Evolutionary conservation across 2,797 vertebrate genomes (phyloP).

Genomic region (Saxicola maurus): DNA sequence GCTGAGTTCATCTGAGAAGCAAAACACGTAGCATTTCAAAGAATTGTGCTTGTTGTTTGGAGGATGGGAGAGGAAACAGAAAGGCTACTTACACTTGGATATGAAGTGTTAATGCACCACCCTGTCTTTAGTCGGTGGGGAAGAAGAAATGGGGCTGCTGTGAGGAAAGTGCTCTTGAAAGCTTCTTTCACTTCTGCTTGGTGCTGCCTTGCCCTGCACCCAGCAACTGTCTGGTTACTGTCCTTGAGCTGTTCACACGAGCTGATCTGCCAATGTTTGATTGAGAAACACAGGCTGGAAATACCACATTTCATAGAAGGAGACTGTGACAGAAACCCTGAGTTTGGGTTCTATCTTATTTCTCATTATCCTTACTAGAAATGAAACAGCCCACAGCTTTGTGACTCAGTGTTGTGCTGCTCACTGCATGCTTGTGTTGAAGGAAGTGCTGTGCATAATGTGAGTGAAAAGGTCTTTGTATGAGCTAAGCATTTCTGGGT

Average conservation of each 20-base stretch:
- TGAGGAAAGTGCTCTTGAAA: not conserved
- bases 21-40: not conserved
- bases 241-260: not conserved
- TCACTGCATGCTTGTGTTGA: not conserved
- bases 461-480: not conserved
- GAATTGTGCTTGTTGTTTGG: not conserved
- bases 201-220: not conserved
- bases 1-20: not conserved
- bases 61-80: not conserved
- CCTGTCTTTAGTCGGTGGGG: not conserved
- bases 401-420: not conserved
- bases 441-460: not conserved
- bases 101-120: not conserved
- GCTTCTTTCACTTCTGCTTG: constrained; percentile 50
- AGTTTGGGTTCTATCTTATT: not conserved
- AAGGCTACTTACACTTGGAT: not conserved
- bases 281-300: constrained; percentile 38
- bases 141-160: not conserved
- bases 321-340: not conserved
- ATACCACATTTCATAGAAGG: constrained; percentile 45
- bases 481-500: not conserved
- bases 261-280: not conserved
- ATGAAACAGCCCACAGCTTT: not conserved
- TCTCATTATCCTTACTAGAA: not conserved
- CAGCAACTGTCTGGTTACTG: not conserved